Percentiles rank a stretch among this genome's conserved stretches.
These are phyloP conservation scores for Gerris buenoi DNA, from an alignment of 1,140 invertebrate genomes.

Conservation along the genomic window DNA sequence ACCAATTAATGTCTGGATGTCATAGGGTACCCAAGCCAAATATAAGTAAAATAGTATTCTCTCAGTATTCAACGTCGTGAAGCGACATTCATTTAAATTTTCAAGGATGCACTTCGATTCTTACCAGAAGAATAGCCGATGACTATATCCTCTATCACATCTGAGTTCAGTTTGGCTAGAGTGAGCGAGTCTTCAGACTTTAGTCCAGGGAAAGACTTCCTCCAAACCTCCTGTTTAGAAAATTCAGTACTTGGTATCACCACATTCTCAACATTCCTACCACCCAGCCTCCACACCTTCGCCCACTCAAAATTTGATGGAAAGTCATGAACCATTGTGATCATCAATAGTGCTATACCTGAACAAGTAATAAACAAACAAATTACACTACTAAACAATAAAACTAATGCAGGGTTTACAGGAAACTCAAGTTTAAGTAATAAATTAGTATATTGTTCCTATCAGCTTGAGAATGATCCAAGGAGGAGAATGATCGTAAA, in stretches of 20 bases:
- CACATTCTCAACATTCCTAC: slow-evolving; percentile 19
- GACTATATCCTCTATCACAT: slow-evolving; percentile 57
- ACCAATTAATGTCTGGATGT: too few relatives aligned
- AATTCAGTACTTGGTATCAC: slow-evolving; percentile 52
- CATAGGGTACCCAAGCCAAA: too few relatives aligned
- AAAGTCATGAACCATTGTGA: slow-evolving; percentile 49
- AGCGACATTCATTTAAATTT: too few relatives aligned
- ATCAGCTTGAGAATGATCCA: too few relatives aligned
- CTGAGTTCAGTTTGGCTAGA: slow-evolving; percentile 53
- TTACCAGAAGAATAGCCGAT: slow-evolving; percentile 66
- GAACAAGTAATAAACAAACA: too few relatives aligned
- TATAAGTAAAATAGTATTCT: too few relatives aligned
- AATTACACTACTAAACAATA: too few relatives aligned
- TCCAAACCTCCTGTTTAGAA: slow-evolving; percentile 52
- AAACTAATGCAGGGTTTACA: too few relatives aligned
- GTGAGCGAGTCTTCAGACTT: slow-evolving; percentile 59
- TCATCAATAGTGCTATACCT: slow-evolving; percentile 43
- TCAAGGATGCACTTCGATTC: slow-evolving; percentile 2
- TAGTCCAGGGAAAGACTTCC: slow-evolving; percentile 50
- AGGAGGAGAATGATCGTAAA: too few relatives aligned
- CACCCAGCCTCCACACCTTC: slow-evolving; percentile 34
- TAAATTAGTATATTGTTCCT: too few relatives aligned
- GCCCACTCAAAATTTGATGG: slow-evolving; percentile 41
- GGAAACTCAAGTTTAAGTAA: too few relatives aligned
- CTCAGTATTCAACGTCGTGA: too few relatives aligned